Conservation (phyloP, 2,888 invertebrate species). For the Argynnis bischoffii region DNA sequence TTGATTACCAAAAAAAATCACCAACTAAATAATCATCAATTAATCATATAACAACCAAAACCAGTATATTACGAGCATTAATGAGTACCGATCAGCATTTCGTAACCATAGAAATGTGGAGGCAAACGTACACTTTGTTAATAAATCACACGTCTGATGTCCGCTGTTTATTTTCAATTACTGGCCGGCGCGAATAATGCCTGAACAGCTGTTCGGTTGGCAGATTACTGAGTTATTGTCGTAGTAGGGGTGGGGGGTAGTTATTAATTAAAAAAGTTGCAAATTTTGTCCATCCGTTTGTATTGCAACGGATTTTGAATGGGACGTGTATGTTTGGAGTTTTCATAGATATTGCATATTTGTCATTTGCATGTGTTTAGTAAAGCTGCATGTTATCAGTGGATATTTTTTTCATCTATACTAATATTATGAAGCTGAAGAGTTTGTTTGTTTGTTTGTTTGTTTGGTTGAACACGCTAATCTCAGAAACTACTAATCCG, state of each 20-base stretch:
- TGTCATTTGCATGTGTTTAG: no score
- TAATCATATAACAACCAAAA: no score
- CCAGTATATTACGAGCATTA: no score
- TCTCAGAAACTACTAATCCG: no score
- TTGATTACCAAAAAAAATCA: no score
- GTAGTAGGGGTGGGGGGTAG: conserved; percentile 34
- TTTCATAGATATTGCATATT: not conserved
- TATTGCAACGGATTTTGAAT: conserved; percentile 25
- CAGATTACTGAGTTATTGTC: conserved; percentile 61
- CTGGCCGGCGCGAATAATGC: conserved; percentile 54
- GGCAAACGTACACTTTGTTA: conserved; percentile 48
- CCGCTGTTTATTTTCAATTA: conserved; percentile 74
- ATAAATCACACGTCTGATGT: conserved; percentile 57
- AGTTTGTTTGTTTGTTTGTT: no score
- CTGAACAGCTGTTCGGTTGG: conserved; percentile 54
- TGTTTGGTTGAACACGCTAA: no score
- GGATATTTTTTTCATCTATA: no score
- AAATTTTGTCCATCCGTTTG: conserved; percentile 33
- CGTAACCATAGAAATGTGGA: conserved; percentile 25
- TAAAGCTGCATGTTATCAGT: no score
- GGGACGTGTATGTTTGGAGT: not conserved
- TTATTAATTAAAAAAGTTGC: conserved; percentile 53
- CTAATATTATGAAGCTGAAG: no score
- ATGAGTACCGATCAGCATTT: conserved; percentile 5
- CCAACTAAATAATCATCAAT: no score